Conservation (phyloP, 2,113 vertebrate genomes). For the Pelobates fuscus region DNA sequence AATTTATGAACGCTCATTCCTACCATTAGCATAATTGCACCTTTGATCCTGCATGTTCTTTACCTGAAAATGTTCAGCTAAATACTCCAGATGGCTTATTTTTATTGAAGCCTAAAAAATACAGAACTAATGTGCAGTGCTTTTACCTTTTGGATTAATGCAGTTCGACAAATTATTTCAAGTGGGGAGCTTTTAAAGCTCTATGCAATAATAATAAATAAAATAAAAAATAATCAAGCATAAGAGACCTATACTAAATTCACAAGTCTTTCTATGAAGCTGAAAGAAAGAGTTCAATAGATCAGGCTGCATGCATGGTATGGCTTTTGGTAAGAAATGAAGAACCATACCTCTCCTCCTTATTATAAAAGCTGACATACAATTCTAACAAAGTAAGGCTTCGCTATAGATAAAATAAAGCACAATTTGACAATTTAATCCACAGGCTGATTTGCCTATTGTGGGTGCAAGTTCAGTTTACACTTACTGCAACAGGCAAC, state of each 20-base stretch:
- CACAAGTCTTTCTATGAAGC: constrained; percentile 38
- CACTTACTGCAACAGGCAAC: too few species aligned
- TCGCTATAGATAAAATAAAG: too few species aligned
- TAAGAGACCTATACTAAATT: constrained; percentile 52
- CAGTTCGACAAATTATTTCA: constrained; percentile 54
- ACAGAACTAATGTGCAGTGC: constrained; percentile 53
- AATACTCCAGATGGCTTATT: constrained; percentile 53
- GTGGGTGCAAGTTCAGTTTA: too few species aligned
- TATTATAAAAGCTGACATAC: too few species aligned
- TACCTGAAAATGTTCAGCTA: constrained; percentile 49
- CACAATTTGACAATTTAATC: too few species aligned
- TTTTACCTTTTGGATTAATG: constrained; percentile 58
- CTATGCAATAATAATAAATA: constrained; percentile 37
- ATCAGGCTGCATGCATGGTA: background rate
- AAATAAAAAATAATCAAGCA: constrained; percentile 54
- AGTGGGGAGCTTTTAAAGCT: constrained; percentile 54
- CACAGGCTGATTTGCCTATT: too few species aligned
- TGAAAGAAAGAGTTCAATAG: background rate
- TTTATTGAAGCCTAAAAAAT: constrained; percentile 38
- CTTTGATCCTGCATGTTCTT: constrained; percentile 54
- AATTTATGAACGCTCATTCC: constrained; percentile 54
- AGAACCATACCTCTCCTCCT: too few species aligned
- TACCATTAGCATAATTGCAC: constrained; percentile 55
- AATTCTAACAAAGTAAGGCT: too few species aligned
- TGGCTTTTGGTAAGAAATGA: too few species aligned